Evolutionary conservation across 1,140 invertebrate species (phyloP).

Genomic region (Temnothorax curvispinosus): DNA sequence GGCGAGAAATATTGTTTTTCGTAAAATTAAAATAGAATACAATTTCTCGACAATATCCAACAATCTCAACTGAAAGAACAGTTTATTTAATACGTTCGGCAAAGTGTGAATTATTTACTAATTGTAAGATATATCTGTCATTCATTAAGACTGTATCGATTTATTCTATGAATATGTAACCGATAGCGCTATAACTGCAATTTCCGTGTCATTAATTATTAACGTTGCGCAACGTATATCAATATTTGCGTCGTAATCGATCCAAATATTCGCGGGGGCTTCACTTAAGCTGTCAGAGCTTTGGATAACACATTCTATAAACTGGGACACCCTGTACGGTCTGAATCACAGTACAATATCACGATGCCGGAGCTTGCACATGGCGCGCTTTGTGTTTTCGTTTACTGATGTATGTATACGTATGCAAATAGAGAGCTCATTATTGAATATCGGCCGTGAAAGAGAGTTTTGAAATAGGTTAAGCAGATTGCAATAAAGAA

Average conservation of each 20-base stretch:
- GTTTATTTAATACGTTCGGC: background rate
- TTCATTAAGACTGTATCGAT: background rate
- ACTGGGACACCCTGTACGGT: conserved; percentile 45
- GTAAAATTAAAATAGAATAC: background rate
- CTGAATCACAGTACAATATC: conserved; percentile 51
- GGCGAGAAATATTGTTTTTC: background rate
- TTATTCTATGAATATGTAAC: conserved; percentile 8
- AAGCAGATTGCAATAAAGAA: conserved; percentile 22
- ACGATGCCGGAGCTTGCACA: conserved; percentile 33
- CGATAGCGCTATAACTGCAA: conserved; percentile 17
- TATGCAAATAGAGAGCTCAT: conserved; percentile 55
- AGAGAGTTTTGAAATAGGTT: conserved; percentile 37
- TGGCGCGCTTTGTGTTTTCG: conserved; percentile 52
- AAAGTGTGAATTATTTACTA: conserved; percentile 10
- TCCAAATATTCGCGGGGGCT: conserved; percentile 43
- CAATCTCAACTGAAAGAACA: background rate
- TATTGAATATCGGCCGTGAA: conserved; percentile 36
- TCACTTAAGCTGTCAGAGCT: conserved; percentile 50
- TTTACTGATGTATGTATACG: conserved; percentile 54
- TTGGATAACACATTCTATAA: conserved; percentile 42
- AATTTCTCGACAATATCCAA: background rate
- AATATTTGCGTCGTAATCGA: conserved; percentile 40
- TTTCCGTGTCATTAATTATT: conserved; percentile 47
- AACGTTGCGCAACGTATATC: conserved; percentile 12
- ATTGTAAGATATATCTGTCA: background rate